Base-by-base conservation (phyloP, 2,888 invertebrate genomes). In the Ashinkailepas kermadecensis region DNA sequence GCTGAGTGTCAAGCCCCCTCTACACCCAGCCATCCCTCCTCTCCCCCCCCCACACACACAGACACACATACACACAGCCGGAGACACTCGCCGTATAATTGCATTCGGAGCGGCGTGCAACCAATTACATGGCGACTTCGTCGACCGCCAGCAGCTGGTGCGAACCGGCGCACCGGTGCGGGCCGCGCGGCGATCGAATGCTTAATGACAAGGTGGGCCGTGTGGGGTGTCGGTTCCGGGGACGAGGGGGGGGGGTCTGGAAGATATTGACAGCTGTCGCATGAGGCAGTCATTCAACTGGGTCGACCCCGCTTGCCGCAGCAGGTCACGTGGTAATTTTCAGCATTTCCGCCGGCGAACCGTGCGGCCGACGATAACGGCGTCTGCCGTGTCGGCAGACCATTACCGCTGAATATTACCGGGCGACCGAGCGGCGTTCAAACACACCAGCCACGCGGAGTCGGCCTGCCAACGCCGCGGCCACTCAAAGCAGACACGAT, bases 401-500 rank as follows among this genome's bases (percentile, higher is more conserved):
- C 70, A 70, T 70, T 70, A 70, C 70, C 7, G 70, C 70, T 70
- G 39, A 12, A 70, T 70, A 70, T 70, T 70, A 70, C 15, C 70
- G 39, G 70, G 9, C 70, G 15, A 39, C 39, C 39, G 10, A 15
- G 39, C 70, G 39, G 4, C 25, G 13, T 15, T 23, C 70, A 39
- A 23, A 70, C 70, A 70, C 2, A 70, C 11, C 62, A 62, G 62
- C n/a, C 10, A 15, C 18, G 62, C 62, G 11, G 62, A 18, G 62
- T 18, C 13, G 62, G 62, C 62, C 62, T 39, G 39, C 7, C 67
- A 9, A 13, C 7, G 70, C 70, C 70, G 70, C 39, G 70, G 13
- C 15, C 39, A 70, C 70, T 9, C 11, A 39, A 67, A 23, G 12
- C 11, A 10, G 65, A 23, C 65, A 23, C 65, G 23, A 23, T 23